phyloP scores from a whole-genome alignment of 2,113 vertebrate species.

The Saccopteryx leptura region DNA sequence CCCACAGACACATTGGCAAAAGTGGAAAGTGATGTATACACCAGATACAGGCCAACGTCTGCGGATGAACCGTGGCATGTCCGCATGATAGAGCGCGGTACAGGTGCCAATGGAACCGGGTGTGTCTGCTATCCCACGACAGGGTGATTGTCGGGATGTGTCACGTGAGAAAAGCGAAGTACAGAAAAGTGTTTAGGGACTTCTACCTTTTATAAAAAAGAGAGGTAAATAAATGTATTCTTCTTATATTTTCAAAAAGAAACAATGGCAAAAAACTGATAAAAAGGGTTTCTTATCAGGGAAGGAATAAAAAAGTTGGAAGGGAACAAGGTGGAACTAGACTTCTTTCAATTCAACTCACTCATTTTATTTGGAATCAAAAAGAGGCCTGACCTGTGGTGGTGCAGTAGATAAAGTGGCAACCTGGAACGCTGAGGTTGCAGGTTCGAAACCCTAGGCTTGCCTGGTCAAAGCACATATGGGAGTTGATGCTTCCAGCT shows the following conservation, averaged over 20 bases:
- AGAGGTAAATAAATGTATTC: not conserved
- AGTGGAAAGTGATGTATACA: not conserved
- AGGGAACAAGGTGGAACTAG: not conserved
- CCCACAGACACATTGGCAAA: not conserved
- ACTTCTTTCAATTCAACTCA: not conserved
- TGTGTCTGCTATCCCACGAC: not conserved
- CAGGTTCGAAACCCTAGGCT: no score
- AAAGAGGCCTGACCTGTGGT: not conserved
- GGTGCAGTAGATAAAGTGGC: no score
- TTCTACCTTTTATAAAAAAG: not conserved
- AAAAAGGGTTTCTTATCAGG: conserved; percentile 3
- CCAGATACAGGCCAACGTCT: not conserved
- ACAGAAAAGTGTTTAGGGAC: not conserved
- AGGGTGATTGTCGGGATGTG: not conserved
- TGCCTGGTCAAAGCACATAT: no score
- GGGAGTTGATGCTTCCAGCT: no score
- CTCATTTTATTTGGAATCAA: conserved; percentile 24
- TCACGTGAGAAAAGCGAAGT: not conserved
- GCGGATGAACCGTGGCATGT: not conserved
- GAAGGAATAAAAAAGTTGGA: not conserved
- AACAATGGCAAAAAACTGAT: not conserved
- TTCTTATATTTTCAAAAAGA: not conserved
- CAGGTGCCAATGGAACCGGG: not conserved
- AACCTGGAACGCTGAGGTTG: no score
- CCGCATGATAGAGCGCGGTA: rapidly evolving